Percentiles rank a stretch among this genome's conserved stretches.
phyloP scores from a whole-genome alignment of 2,888 invertebrate species.

The Phalera bucephala region DNA sequence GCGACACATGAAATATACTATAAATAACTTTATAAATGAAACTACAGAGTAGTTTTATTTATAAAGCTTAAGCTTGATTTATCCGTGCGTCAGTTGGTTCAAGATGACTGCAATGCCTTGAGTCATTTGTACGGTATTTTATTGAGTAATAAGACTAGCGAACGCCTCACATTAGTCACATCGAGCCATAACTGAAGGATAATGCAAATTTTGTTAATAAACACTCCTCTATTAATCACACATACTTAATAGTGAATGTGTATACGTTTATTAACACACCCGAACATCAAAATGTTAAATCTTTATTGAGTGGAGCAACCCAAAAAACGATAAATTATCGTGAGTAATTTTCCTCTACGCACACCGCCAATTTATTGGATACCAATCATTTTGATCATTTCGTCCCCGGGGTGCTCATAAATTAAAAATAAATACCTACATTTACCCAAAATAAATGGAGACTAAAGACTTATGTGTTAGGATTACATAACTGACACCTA shows the following conservation, averaged over 20 bases:
- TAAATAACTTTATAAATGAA: too few species aligned
- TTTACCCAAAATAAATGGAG: constrained; percentile 10
- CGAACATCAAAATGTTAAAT: constrained; percentile 5
- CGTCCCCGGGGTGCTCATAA: constrained; percentile 14
- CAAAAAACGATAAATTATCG: constrained; percentile 23
- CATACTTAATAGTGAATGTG: too few species aligned
- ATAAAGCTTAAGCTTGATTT: too few species aligned
- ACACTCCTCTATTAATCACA: too few species aligned
- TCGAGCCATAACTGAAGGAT: constrained; percentile 11
- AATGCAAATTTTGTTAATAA: constrained; percentile 8
- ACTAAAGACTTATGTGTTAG: neutral
- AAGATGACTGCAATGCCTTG: neutral
- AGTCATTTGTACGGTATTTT: constrained; percentile 8
- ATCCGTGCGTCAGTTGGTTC: too few species aligned
- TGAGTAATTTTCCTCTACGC: constrained; percentile 24
- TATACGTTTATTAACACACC: too few species aligned
- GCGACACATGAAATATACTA: too few species aligned
- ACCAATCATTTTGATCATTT: constrained; percentile 21
- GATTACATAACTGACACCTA: too few species aligned
- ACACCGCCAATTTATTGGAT: constrained; percentile 19
- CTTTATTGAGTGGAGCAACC: constrained; percentile 7
- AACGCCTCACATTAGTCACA: constrained; percentile 19
- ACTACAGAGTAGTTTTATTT: too few species aligned
- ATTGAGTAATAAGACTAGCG: constrained; percentile 12
- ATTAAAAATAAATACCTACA: constrained; percentile 14